Evolutionary conservation across 2,113 vertebrate species (phyloP), one percentile per base, ranked within the genome.

Genomic region (Dendrocopos noguchii): DNA sequence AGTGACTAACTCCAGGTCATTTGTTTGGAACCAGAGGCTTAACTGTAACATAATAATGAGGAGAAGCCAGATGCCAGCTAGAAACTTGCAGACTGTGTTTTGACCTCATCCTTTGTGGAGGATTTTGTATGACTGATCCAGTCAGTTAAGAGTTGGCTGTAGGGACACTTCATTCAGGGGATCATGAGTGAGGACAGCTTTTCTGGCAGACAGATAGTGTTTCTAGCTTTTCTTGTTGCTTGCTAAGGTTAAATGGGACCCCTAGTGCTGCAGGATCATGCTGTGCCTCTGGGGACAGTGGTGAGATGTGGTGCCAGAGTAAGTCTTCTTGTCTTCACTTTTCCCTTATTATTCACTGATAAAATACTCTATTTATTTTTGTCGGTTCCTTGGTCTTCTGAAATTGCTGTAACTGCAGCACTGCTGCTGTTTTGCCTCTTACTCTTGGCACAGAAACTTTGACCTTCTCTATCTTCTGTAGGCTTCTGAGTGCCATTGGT

Each of bases 1-100:
- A 68, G 44, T 6, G 44, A 67, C 56, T 91, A 57, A 57, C 92
- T 95, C 66, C 87, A 92, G 84, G 79, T 92, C 87, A 84, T 56
- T 81, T 83, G 8, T 86, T 94, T 68, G 83, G 93, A 91, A 95
- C 80, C 71, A 90, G 55, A 75, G 91, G 46, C 78, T 91, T 24
- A 34, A 75, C 72, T 92, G 64, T 87, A 93, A 92, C 25, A 24
- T 67, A 75, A 87, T 92, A 94, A 75, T 42, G 81, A 96, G 84
- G 94, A 91, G 88, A 84, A 91, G 88, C 78, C 75, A 91, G 46
- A 91, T 92, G 73, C 87, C 47, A 77, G 64, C 71, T 76, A 60
- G 64, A 56, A 84, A 47, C 88, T 91, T 87, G 42, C 34, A 77
- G 87, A 65, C 88, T 52, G 82, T 82, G 19, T 52, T 87, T 80